Conservation (phyloP, 2,113 vertebrate genomes). For the Falcunculus frontatus region DNA sequence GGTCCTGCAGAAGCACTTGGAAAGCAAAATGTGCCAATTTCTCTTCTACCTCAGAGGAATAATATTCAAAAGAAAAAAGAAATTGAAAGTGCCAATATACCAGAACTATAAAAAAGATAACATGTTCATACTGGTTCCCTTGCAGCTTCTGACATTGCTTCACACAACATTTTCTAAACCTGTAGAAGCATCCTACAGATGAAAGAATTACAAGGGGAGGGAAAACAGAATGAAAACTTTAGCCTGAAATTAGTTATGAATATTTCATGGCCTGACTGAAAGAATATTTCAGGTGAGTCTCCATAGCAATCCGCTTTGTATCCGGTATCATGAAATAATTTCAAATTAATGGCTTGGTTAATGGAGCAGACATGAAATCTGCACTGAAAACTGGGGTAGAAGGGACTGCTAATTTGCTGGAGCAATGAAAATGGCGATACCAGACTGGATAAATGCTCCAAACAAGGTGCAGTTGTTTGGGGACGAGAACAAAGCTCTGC, state of each 20-base stretch:
- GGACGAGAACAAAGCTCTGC: not conserved
- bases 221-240: conserved; percentile 16
- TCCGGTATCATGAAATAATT: not conserved
- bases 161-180: not conserved
- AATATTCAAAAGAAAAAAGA: not conserved
- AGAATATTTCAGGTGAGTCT: conserved; percentile 31
- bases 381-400: not conserved
- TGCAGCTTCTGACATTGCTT: conserved; percentile 2
- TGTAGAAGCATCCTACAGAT: not conserved
- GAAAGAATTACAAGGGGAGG: not conserved
- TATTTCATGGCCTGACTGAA: conserved; percentile 12
- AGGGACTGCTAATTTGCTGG: not conserved
- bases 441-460: not conserved
- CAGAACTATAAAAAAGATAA: not conserved
- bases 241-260: not conserved
- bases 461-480: not conserved
- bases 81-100: not conserved
- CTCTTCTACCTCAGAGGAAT: not conserved
- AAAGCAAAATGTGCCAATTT: not conserved
- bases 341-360: conserved; percentile 7
- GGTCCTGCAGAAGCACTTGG: not conserved
- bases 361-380: not conserved
- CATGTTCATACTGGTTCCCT: not conserved
- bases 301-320: conserved; percentile 14
- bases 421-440: not conserved